Evolutionary conservation across 2,888 invertebrate genomes (phyloP), one percentile per base, ranked within the genome.

Genomic region (Trichacis sp.): DNA sequence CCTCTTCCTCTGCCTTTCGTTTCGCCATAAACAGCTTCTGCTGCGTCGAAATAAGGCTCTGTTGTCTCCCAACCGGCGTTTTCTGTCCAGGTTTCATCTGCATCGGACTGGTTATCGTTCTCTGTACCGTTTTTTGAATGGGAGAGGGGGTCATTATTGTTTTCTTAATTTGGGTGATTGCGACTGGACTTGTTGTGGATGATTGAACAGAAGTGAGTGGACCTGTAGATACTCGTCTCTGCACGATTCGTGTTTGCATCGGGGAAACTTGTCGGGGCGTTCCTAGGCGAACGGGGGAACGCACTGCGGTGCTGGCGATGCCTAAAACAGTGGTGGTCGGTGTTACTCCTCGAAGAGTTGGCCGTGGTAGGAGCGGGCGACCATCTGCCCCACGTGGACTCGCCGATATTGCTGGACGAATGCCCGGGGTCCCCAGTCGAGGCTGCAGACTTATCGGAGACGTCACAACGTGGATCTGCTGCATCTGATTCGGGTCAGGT

Each of bases 1-100:
- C 83, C 40, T 82, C 80, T 42, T 82, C 83, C 45, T 83, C 82
- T 2, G 80, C 81, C 69, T 84, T 84, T 55, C 80, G 78, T 62
- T 83, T 82, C 4, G 82, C 83, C 81, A 82, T 82, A 42, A 82
- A 19, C 59, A 84, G 72, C 19, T 83, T 84, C 64, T 84, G 84
- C 36, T 83, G 82, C 4, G 83, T 79, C 43, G 84, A 78, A 36
- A 81, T 71, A 1, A 81, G 64, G 15, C 80, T 79, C 49, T 81
- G 83, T 43, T 72, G 68, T 47, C 76, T 78, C 47, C 68, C 69
- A 1, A 69, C 30, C 11, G 69, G 58, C 2, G 78, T 66, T 52
- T 81, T 82, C n/a, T 76, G 77, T 3, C 73, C n/a, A n/a, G 49
- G 46, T 12, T 77, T 78, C 2, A 64, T 47, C 36, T 74, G 76